A percentile compares a stretch with the other conserved stretches of the same genome.
phyloP scores from a whole-genome alignment of 2,888 invertebrate species.

The Abscondita cerata region DNA sequence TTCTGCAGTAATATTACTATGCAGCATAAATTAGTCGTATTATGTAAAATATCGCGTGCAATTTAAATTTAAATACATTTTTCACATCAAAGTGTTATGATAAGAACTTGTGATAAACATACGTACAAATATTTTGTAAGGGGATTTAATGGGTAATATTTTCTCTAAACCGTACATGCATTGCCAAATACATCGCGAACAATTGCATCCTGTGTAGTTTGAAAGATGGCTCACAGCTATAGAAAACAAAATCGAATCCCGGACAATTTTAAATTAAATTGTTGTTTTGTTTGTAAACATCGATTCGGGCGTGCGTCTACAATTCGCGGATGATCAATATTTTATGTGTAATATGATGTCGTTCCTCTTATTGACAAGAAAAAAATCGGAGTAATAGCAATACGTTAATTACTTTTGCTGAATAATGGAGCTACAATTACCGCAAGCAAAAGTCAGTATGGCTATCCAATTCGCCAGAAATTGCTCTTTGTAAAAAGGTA shows the following conservation, averaged over 20 bases:
- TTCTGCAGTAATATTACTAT: slow-evolving; percentile 33
- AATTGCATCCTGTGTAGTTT: background rate
- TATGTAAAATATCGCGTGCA: slow-evolving; percentile 37
- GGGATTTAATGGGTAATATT: background rate
- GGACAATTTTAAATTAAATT: no score
- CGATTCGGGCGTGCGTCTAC: no score
- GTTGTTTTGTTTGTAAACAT: no score
- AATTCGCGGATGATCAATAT: no score
- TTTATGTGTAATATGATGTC: no score
- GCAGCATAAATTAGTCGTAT: slow-evolving; percentile 36
- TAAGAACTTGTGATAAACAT: slow-evolving; percentile 11
- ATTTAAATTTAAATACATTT: slow-evolving; percentile 36
- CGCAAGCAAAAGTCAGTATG: no score
- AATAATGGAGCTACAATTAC: no score
- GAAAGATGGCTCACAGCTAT: background rate
- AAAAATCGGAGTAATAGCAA: no score
- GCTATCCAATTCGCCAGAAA: no score
- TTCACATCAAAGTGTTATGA: slow-evolving; percentile 24
- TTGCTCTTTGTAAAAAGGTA: no score
- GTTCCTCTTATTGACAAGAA: no score
- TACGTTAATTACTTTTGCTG: no score
- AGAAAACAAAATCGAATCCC: background rate
- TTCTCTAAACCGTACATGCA: background rate
- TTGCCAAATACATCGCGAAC: background rate
- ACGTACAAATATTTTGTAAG: slow-evolving; percentile 11